These are phyloP conservation scores for Centropyge bicolor DNA, from an alignment of 2,797 vertebrate species.

Conservation along the genomic window DNA sequence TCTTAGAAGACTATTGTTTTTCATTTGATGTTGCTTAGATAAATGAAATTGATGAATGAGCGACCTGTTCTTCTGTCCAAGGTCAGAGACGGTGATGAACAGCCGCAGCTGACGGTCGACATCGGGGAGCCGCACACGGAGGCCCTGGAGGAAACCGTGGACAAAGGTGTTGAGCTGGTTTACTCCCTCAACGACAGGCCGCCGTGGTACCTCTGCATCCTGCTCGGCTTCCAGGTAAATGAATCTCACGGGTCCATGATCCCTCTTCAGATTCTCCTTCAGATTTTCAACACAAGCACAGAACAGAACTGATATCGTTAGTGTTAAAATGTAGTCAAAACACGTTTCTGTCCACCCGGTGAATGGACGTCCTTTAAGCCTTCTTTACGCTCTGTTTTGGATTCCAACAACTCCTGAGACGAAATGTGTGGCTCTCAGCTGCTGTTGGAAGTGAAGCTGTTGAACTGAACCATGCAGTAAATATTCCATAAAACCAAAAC, in stretches of 20 bases:
- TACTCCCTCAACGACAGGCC: slow-evolving; percentile 86
- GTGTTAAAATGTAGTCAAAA: too few species aligned
- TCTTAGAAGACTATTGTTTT: neutral
- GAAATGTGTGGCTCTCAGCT: too few species aligned
- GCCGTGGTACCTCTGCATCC: slow-evolving; percentile 87
- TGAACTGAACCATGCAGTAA: too few species aligned
- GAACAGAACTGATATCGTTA: neutral
- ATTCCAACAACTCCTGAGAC: too few species aligned
- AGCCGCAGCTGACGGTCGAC: slow-evolving; percentile 59
- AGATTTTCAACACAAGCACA: neutral
- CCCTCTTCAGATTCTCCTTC: too few species aligned
- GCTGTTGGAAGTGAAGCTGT: too few species aligned
- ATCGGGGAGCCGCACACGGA: slow-evolving; percentile 45
- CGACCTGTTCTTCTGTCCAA: too few species aligned
- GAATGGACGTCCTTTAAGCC: too few species aligned
- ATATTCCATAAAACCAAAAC: too few species aligned
- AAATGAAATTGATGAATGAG: neutral
- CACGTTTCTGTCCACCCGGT: too few species aligned
- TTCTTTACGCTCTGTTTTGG: too few species aligned
- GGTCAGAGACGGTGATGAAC: slow-evolving; percentile 63
- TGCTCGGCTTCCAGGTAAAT: slow-evolving; percentile 86
- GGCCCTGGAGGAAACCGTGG: slow-evolving; percentile 52
- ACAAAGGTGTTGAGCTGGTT: slow-evolving; percentile 73
- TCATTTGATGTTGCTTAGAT: neutral
- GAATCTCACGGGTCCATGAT: neutral